Conservation (phyloP, 2,113 vertebrate species). For the Caloenas nicobarica region DNA sequence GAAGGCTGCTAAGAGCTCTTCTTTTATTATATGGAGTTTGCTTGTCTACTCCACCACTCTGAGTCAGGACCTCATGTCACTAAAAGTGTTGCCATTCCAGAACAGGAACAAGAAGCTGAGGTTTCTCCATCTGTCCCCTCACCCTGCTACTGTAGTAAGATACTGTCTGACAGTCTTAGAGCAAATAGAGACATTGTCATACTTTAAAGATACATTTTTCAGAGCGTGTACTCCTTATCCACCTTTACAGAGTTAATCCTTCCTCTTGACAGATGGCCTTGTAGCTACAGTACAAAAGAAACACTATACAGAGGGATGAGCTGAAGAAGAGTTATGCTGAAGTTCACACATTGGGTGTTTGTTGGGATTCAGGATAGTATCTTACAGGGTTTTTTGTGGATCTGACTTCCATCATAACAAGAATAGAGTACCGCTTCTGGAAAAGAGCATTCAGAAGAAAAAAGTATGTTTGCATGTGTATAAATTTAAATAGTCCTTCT, state of each 20-base stretch:
- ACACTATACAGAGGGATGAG: neutral
- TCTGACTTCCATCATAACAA: neutral
- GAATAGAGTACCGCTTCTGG: neutral
- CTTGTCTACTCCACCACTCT: neutral
- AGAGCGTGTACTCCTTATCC: neutral
- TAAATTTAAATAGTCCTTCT: neutral
- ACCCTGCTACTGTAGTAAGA: neutral
- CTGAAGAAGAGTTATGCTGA: neutral
- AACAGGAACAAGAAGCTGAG: neutral
- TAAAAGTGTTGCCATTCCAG: neutral
- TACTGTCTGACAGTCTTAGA: neutral
- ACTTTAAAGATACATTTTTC: neutral
- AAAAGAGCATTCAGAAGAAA: neutral
- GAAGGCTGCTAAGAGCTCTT: neutral
- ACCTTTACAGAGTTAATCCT: neutral
- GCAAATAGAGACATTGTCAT: fast-evolving
- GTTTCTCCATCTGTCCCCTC: neutral
- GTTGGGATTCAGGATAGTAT: neutral
- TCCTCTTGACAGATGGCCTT: fast-evolving
- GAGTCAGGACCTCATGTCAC: neutral
- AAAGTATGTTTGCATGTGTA: too few relatives aligned
- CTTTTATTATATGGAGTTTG: neutral
- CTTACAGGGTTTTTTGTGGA: fast-evolving
- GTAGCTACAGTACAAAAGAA: neutral
- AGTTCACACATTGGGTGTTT: fast-evolving